Conservation (phyloP, 35 echinoderm and acorn worm genomes). For the Ophioderma brevispina region DNA sequence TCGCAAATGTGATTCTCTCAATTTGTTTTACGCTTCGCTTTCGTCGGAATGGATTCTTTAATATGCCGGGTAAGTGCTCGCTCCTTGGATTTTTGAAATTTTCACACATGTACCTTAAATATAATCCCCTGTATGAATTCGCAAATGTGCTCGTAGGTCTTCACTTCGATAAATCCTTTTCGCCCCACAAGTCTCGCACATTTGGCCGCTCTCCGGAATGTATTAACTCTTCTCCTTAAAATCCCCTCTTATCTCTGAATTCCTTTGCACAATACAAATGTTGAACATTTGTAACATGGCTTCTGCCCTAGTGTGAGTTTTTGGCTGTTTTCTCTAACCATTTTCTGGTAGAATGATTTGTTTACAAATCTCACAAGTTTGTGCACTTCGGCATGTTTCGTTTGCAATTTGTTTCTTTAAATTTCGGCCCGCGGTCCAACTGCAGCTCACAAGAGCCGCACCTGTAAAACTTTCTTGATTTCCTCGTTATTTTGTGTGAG, state of each 20-base stretch:
- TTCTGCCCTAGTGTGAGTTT: background rate
- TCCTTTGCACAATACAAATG: no score
- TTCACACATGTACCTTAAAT: background rate
- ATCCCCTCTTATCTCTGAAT: background rate
- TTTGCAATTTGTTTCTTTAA: background rate
- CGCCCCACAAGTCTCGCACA: background rate
- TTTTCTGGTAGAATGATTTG: background rate
- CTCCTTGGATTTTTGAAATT: background rate
- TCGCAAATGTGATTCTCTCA: background rate
- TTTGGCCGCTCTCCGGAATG: background rate
- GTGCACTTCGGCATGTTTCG: background rate
- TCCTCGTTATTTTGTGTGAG: background rate
- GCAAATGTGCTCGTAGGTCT: background rate
- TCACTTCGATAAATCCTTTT: background rate
- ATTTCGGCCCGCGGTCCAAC: background rate
- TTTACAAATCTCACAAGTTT: background rate
- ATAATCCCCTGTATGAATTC: background rate
- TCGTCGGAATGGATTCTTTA: background rate
- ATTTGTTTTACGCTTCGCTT: no score
- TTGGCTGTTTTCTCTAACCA: background rate
- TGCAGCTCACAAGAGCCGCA: background rate
- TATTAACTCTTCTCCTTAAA: background rate
- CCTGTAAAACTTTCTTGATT: background rate
- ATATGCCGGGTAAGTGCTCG: background rate
- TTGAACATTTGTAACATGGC: no score